Evolutionary conservation across 2,113 vertebrate species (phyloP).

Genomic region (Ceyx melanurus): DNA sequence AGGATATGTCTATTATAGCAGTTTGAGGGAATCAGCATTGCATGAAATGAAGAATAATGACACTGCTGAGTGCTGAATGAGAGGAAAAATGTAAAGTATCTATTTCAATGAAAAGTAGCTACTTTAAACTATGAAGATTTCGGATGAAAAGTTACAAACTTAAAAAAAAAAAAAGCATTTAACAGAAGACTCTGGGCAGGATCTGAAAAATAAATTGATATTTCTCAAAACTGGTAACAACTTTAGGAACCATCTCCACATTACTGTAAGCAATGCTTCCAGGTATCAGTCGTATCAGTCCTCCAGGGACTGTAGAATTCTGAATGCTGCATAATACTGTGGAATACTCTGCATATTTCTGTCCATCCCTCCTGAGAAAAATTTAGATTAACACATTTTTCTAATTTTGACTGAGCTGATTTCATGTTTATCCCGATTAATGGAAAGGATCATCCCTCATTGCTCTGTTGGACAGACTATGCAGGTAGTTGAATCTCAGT

Average conservation of each 20-base stretch:
- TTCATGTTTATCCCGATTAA: background rate
- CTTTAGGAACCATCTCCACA: background rate
- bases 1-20: background rate
- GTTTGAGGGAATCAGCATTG: background rate
- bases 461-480: background rate
- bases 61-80: background rate
- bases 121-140: background rate
- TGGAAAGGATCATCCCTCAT: background rate
- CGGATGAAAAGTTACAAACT: background rate
- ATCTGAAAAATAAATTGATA: background rate
- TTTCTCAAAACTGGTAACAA: background rate
- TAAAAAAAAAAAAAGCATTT: background rate
- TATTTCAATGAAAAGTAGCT: background rate
- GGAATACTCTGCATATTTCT: background rate
- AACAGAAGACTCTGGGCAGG: background rate
- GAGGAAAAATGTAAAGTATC: background rate
- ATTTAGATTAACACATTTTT: background rate
- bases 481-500: background rate
- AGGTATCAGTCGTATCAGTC: background rate
- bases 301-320: background rate
- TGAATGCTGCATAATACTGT: background rate
- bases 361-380: background rate
- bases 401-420: background rate
- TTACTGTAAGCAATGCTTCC: background rate
- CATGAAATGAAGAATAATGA: background rate